These are phyloP conservation scores for Dendrolimus houi DNA, from an alignment of 2,888 invertebrate species.

Conservation along the genomic window DNA sequence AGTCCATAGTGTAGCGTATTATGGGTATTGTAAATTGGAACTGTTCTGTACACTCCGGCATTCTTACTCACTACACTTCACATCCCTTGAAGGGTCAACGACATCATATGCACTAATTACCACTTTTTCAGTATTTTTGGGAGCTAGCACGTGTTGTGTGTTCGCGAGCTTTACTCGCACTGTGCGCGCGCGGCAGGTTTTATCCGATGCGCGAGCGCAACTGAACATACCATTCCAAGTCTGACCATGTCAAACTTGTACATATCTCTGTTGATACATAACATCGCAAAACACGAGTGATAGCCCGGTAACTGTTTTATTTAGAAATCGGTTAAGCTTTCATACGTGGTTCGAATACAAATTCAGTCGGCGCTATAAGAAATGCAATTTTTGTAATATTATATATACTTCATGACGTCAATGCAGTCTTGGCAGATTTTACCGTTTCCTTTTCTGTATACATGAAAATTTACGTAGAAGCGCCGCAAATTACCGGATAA, in stretches of 20 bases:
- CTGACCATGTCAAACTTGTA: not conserved
- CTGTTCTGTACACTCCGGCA: conserved; percentile 70
- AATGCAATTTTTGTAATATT: conserved; percentile 17
- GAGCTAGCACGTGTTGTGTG: conserved; percentile 30
- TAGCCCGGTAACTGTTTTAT: conserved; percentile 19
- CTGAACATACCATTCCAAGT: conserved; percentile 8
- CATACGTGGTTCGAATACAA: conserved; percentile 28
- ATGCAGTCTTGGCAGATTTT: conserved; percentile 11
- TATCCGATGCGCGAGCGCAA: conserved; percentile 21
- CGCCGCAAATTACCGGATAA: not conserved
- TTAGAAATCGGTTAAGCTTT: conserved; percentile 27
- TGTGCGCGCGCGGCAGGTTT: conserved; percentile 15
- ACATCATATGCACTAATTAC: conserved; percentile 8
- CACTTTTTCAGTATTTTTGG: conserved; percentile 6
- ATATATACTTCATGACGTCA: conserved; percentile 18
- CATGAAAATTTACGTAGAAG: not conserved
- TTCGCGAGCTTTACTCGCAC: conserved; percentile 27
- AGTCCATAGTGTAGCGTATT: conserved; percentile 67
- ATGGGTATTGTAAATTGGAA: conserved; percentile 63
- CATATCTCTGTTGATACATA: conserved; percentile 7
- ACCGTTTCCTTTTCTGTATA: conserved; percentile 10
- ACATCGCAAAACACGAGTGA: conserved; percentile 22
- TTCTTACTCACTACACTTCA: conserved; percentile 48
- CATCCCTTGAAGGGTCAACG: conserved; percentile 3
- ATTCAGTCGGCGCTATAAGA: conserved; percentile 15